These are phyloP conservation scores for Ianthella basta DNA, from an alignment of 37 sponge, comb jelly and placozoan genomes.

Conservation along the genomic window DNA sequence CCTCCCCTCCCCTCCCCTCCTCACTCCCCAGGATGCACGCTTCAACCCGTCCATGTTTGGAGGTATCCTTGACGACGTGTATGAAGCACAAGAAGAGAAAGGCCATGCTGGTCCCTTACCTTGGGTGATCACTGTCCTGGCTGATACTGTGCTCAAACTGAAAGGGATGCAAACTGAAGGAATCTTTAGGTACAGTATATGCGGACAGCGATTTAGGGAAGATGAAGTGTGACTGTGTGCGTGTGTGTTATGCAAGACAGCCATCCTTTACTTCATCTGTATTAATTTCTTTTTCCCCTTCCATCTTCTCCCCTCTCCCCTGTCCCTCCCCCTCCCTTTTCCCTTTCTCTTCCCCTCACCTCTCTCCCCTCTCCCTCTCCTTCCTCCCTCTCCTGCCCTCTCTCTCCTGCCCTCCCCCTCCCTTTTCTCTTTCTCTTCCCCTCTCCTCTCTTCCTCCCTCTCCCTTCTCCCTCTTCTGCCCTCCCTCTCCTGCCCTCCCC, in stretches of 20 bases:
- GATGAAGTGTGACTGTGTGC: not conserved
- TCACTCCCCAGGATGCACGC: slow-evolving; percentile 53
- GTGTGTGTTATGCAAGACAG: not conserved
- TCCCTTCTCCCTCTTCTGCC: no score
- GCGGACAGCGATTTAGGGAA: not conserved
- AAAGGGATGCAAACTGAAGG: slow-evolving; percentile 89
- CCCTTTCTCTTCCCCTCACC: not conserved
- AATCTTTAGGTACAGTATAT: slow-evolving; percentile 82
- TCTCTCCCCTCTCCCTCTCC: slow-evolving; percentile 18
- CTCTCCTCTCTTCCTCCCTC: no score
- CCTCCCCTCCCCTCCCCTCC: not conserved
- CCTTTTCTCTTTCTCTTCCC: no score
- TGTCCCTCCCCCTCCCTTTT: not conserved
- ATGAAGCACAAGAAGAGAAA: slow-evolving; percentile 81
- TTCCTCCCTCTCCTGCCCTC: not conserved
- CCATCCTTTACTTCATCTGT: no score
- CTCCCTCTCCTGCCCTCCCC: no score
- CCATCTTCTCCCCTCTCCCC: not conserved
- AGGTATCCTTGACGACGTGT: slow-evolving; percentile 81
- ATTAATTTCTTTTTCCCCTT: not conserved
- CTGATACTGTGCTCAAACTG: slow-evolving; percentile 66
- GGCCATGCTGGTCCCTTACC: slow-evolving; percentile 70
- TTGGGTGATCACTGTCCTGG: slow-evolving; percentile 85
- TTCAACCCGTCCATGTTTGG: slow-evolving; percentile 92
- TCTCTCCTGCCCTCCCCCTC: no score